Evolutionary conservation across 2,888 invertebrate genomes (phyloP), one percentile per base, ranked within the genome.

Genomic region (Eupelmus urozonus): DNA sequence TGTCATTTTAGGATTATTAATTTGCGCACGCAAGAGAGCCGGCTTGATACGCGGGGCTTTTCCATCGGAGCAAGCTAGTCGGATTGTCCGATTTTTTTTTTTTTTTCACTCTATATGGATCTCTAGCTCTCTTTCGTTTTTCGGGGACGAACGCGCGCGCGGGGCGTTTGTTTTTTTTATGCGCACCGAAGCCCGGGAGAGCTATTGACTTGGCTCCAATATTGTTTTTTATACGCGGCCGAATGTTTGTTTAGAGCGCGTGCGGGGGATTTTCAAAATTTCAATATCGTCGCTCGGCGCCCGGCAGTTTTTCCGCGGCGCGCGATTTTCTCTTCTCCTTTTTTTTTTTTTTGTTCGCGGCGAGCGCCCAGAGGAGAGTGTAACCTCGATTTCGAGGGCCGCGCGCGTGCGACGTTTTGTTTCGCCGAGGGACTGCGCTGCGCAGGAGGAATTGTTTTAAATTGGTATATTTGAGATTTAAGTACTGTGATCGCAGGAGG

Each of bases 1-100:
- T 77, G 80, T 77, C 80, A 80, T 71, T 77, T 80, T 80, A 13
- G 60, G 80, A 65, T 74, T 67, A 80, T 70, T 77, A 80, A 77
- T 80, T 74, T 74, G 25, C 18, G 20, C 51, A 2, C 34, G 29
- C 16, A 2, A 16, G n/a, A n/a, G n/a, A n/a, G n/a, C n/a, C n/a
- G n/a, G n/a, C n/a, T n/a, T n/a, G n/a, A 34, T 34, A 2, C 57
- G 42, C 49, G 23, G n/a, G 27, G 34, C 34, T 13, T 49, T 20
- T 23, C 65, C 25, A 5, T n/a, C 27, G 16, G n/a, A n/a, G n/a
- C n/a, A n/a, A n/a, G n/a, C n/a, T n/a, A n/a, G n/a, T n/a, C n/a
- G n/a, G n/a, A n/a, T n/a, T n/a, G n/a, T 2, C 13, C 42, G 51
- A 25, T 20, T 16, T 49, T 40, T 29, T 11, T 23, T 29, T 29